phyloP scores from a whole-genome alignment of 2,888 invertebrate species.

The Timema podura region DNA sequence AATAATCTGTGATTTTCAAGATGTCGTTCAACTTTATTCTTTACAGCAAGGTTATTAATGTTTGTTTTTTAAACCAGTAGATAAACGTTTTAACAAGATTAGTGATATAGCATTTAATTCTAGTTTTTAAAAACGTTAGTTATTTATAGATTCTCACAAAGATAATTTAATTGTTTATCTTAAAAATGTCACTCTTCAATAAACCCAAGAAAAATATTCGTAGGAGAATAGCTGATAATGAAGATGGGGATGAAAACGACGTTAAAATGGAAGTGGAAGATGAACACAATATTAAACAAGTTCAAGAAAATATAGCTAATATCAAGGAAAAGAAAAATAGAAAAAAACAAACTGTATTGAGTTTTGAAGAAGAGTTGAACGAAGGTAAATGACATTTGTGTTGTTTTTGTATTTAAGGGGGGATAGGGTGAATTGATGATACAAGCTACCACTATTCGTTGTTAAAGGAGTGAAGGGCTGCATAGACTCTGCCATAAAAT shows the following conservation, averaged over 20 bases:
- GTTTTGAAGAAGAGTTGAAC: conserved; percentile 66
- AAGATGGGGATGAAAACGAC: conserved; percentile 36
- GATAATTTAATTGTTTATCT: too few species aligned
- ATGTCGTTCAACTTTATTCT: too few species aligned
- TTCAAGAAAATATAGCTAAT: conserved; percentile 29
- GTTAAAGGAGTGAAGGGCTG: neutral
- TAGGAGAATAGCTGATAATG: conserved; percentile 38
- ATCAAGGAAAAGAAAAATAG: conserved; percentile 45
- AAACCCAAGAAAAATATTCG: conserved; percentile 82
- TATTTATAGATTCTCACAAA: too few species aligned
- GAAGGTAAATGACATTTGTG: conserved; percentile 51
- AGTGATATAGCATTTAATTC: too few species aligned
- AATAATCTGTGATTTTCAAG: too few species aligned
- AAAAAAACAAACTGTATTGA: conserved; percentile 55
- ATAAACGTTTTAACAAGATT: too few species aligned
- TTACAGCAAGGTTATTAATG: too few species aligned
- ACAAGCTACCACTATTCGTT: neutral
- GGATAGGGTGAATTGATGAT: neutral
- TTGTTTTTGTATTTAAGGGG: conserved; percentile 18
- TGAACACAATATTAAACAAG: conserved; percentile 29
- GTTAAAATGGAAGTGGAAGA: conserved; percentile 34
- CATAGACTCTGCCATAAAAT: neutral
- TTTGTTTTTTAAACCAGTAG: too few species aligned
- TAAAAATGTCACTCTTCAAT: conserved; percentile 74
- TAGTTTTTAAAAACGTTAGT: too few species aligned